phyloP scores from a whole-genome alignment of 2,888 invertebrate species.

The Mesorhabditis belari region DNA sequence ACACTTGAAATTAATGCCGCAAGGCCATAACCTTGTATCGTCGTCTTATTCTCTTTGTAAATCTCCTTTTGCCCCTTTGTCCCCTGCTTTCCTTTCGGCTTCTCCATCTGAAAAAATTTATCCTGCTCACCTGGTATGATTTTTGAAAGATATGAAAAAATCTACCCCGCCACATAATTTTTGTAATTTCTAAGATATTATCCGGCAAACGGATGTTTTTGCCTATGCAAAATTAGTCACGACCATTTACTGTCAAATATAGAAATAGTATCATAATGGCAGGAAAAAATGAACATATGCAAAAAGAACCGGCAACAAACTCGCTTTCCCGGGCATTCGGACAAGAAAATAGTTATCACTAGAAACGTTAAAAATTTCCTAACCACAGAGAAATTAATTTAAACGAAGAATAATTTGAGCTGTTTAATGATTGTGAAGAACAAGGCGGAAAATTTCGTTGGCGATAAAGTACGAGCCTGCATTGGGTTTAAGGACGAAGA shows the following conservation, averaged over 20 bases:
- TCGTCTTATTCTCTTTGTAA: conserved; percentile 78
- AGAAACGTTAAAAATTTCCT: conserved; percentile 1
- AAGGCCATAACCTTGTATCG: conserved; percentile 72
- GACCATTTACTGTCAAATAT: too few relatives aligned
- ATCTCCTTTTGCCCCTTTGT: conserved; percentile 96
- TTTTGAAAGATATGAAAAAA: too few relatives aligned
- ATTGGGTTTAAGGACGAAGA: conserved; percentile 78
- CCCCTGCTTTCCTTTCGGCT: conserved; percentile 71
- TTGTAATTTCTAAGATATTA: too few relatives aligned
- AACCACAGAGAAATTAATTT: conserved; percentile 2
- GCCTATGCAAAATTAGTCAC: too few relatives aligned
- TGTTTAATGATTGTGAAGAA: conserved; percentile 69
- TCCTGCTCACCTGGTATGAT: too few relatives aligned
- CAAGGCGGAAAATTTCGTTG: conserved; percentile 90
- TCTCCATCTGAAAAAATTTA: neutral
- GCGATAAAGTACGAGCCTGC: conserved; percentile 76
- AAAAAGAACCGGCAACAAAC: neutral
- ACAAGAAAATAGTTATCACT: neutral
- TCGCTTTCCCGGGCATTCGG: neutral
- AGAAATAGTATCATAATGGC: too few relatives aligned
- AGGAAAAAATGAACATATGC: neutral
- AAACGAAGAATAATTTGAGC: neutral
- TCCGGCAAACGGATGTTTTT: too few relatives aligned
- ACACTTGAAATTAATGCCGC: conserved; percentile 20
- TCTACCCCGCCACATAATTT: too few relatives aligned